Base-by-base conservation (phyloP, 2,113 vertebrate species). In the Alethe diademata region DNA sequence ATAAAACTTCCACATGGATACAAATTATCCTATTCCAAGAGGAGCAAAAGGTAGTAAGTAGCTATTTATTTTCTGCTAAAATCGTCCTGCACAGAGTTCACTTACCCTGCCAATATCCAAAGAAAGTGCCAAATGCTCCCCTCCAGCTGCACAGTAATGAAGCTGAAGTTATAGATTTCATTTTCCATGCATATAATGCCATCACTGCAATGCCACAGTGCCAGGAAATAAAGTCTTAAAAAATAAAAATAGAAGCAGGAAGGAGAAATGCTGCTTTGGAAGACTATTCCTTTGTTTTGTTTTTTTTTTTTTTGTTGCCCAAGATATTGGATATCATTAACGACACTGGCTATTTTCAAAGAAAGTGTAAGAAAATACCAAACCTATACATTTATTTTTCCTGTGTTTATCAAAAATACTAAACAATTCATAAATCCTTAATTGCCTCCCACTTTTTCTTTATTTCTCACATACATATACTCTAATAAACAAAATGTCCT, bases 41-140 rank as follows among this genome's bases (percentile, higher is more conserved):
- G 74, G 12, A 58, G 33, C 9, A 66, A 66, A 81, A 87, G 35
- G 19, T n/a, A 86, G 7, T 10, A 65, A 88, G 70, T 16, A 91
- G 58, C 50, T 93, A 76, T 73, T 91, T 91, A 85, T 86, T 85
- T 94, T 86, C 54, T 26, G 6, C 70, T 78, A 53, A 75, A 95
- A 88, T 47, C 56, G 83, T 67, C 40, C 70, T 14, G n/a, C 9
- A 18, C n/a, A 40, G 83, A 62, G 36, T 45, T 79, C 66, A 85
- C 48, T 87, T 62, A 35, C 8, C 14, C 53, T 65, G 42, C 26
- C 73, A 89, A 65, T 50, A 87, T 3, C 31, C 70, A 88, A 35
- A 66, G 28, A 57, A 91, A 86, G 42, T 23, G 45, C 45, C 70
- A 81, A 92, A 79, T 45, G 48, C 48, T 69, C 36, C 66, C 69